These are phyloP conservation scores for Neomonachus schauinslandi DNA, from an alignment of 2,113 vertebrate genomes.

Conservation along the genomic window DNA sequence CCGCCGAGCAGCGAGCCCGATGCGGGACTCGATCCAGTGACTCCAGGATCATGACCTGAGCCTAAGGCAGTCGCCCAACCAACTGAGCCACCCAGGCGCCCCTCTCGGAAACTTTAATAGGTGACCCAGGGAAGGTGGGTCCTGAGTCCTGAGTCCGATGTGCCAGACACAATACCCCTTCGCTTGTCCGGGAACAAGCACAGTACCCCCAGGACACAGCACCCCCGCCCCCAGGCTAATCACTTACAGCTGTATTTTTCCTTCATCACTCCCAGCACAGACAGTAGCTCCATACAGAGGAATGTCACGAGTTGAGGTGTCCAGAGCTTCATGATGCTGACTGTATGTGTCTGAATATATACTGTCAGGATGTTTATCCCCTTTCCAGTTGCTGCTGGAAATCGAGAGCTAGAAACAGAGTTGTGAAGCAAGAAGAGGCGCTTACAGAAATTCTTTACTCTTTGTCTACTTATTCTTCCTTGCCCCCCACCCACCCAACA, in stretches of 20 bases:
- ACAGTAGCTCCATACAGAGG: background rate
- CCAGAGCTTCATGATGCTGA: constrained; percentile 28
- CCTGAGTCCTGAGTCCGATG: background rate
- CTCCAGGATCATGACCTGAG: too few relatives aligned
- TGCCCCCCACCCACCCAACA: background rate
- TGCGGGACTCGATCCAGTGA: too few relatives aligned
- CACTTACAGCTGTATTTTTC: background rate
- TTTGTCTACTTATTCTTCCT: background rate
- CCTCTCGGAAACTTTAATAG: background rate
- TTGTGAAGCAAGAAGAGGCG: background rate
- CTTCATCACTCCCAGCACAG: background rate
- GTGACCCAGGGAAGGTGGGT: background rate
- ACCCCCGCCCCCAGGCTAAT: background rate
- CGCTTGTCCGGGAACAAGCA: background rate
- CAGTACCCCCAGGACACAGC: background rate
- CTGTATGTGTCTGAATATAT: background rate
- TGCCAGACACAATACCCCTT: background rate
- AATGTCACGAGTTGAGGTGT: background rate
- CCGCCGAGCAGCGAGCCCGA: too few relatives aligned
- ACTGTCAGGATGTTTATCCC: background rate
- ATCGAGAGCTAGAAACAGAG: background rate
- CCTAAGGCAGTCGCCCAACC: too few relatives aligned
- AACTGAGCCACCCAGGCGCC: too few relatives aligned
- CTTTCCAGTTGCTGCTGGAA: background rate
- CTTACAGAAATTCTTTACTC: background rate